These are phyloP conservation scores for Argentina silus DNA, from an alignment of 2,797 vertebrate genomes.

Conservation along the genomic window DNA sequence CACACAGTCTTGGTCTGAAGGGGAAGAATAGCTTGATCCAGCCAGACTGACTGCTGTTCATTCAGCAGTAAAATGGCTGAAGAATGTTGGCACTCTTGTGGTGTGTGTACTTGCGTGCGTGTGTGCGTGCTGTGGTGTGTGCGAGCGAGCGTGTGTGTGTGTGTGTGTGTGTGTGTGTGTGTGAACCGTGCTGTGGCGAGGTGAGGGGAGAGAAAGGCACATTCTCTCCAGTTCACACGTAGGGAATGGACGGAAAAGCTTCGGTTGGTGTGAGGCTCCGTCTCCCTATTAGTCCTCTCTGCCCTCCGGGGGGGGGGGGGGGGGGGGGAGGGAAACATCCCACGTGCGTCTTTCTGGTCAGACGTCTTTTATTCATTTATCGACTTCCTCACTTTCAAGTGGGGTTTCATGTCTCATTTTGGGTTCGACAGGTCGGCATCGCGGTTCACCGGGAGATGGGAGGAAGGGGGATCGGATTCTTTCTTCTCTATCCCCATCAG, in stretches of 20 bases:
- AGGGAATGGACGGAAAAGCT: neutral
- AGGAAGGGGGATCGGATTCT: neutral
- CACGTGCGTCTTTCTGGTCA: too few relatives aligned
- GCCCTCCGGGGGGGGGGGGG: too few relatives aligned
- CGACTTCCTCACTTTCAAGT: too few relatives aligned
- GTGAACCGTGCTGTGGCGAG: conserved; percentile 18
- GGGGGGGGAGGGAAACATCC: too few relatives aligned
- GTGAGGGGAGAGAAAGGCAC: conserved; percentile 34
- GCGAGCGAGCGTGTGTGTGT: neutral
- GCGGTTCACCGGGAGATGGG: neutral
- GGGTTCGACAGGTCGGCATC: neutral
- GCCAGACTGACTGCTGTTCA: neutral
- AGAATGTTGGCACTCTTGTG: conserved; percentile 6
- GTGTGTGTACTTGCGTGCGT: neutral
- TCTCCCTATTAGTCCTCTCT: neutral
- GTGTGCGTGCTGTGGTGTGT: too few relatives aligned
- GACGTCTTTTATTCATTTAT: too few relatives aligned
- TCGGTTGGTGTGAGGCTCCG: neutral
- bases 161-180: conserved; percentile 1
- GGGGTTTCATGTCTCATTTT: neutral
- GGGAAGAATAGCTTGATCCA: neutral
- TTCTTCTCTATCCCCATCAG: conserved; percentile 10
- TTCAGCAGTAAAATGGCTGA: conserved; percentile 8
- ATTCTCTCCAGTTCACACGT: conserved; percentile 5
- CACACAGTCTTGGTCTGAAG: neutral